Evolutionary conservation across 2,888 invertebrate species (phyloP).

Genomic region (Eupithecia exiguata): DNA sequence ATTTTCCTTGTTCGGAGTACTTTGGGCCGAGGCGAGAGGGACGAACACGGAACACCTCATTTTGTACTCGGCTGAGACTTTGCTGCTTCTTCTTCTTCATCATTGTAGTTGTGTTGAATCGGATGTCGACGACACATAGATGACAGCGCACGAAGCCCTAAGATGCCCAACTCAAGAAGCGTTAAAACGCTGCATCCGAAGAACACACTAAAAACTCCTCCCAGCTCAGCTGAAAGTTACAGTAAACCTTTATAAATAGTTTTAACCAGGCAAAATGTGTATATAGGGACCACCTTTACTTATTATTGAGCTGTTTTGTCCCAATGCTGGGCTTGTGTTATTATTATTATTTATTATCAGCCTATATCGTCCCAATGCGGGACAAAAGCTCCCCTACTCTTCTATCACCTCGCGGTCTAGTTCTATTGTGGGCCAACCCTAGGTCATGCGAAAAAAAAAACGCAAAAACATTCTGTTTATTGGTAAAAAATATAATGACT

Average conservation of each 20-base stretch:
- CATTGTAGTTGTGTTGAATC: background rate
- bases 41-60: no score
- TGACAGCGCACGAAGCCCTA: conserved; percentile 38
- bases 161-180: conserved; percentile 57
- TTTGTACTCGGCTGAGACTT: background rate
- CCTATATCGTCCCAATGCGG: background rate
- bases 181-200: conserved; percentile 74
- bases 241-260: background rate
- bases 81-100: background rate
- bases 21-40: no score
- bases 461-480: no score
- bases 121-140: background rate
- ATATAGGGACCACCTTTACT: background rate
- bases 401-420: no score
- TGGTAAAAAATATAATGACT: no score
- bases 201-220: conserved; percentile 71
- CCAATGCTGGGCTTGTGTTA: background rate
- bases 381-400: no score
- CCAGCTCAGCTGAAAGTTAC: conserved; percentile 66
- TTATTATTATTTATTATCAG: background rate
- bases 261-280: background rate
- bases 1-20: no score
- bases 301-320: background rate
- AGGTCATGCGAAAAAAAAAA: background rate
- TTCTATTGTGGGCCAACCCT: background rate